Conservation (phyloP, 2,797 vertebrate species). For the Cynodonichthys magdalenae region DNA sequence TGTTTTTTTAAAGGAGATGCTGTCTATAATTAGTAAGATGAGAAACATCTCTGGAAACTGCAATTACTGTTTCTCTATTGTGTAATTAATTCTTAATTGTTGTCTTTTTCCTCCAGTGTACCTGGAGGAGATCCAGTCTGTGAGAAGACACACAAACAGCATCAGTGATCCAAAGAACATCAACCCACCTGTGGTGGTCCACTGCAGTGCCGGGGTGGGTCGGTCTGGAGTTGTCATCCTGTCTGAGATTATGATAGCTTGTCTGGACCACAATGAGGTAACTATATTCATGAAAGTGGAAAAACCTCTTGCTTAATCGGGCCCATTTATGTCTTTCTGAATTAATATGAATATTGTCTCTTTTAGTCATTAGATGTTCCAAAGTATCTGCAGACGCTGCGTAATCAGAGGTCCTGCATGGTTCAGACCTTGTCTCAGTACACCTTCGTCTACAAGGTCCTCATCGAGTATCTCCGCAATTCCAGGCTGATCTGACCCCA, state of each 20-base stretch:
- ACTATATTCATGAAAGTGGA: background rate
- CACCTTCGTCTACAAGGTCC: constrained; percentile 93
- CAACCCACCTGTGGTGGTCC: constrained; percentile 90
- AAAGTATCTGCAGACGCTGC: constrained; percentile 85
- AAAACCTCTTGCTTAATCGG: background rate
- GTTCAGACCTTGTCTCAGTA: constrained; percentile 97
- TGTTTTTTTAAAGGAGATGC: too few relatives aligned
- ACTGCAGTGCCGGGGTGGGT: constrained; percentile 96
- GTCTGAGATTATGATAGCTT: constrained; percentile 96
- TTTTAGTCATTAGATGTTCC: constrained; percentile 90
- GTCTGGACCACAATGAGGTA: constrained; percentile 98
- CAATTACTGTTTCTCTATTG: too few relatives aligned
- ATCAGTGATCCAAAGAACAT: constrained; percentile 87
- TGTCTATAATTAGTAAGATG: too few relatives aligned
- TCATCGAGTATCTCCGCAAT: constrained; percentile 95
- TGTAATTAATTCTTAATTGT: background rate
- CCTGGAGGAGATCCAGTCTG: constrained; percentile 97
- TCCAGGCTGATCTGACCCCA: constrained; percentile 91
- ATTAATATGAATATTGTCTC: background rate
- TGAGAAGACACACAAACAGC: constrained; percentile 95
- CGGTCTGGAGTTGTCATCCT: constrained; percentile 93
- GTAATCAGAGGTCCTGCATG: constrained; percentile 96
- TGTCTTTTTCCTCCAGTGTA: constrained; percentile 80
- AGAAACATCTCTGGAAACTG: too few relatives aligned
- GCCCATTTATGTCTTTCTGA: background rate